Base-by-base conservation (phyloP, 2,113 vertebrate species). In the Falco punctatus region DNA sequence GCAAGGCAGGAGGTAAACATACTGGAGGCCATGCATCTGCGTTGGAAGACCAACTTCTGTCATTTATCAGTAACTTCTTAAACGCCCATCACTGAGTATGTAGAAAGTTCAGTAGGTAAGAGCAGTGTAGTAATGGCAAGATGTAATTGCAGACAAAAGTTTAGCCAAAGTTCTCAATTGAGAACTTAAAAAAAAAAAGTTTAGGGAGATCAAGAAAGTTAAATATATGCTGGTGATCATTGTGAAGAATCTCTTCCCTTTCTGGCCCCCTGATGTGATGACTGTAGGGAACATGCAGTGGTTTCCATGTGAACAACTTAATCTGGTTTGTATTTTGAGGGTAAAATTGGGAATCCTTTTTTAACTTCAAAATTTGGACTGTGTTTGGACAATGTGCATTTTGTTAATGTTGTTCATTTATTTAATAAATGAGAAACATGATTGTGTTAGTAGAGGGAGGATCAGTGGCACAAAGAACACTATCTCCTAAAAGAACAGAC, bases 251-350 rank as follows among this genome's bases (percentile, higher is more conserved):
- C 24, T 79, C 20, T 87, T 87, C 57, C 77, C 40, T 90, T 94
- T 92, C 58, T 85, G 66, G 70, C 91, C 80, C 77, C 44, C 81
- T 93, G 44, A 59, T 59, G 15, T 0, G 0, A 71, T 88, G 90
- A 67, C 51, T 92, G 30, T 64, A 74, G 80, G 72, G 86, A 95
- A 84, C 65, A 75, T 92, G 35, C 59, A 52, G 79, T 86, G 44
- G 94, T 96, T 96, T 94, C 90, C 83, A 94, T 91, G 88, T 86
- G 72, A 96, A 84, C 80, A 92, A 65, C 48, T 86, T 93, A 88
- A 93, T 95, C 92, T 93, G 90, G 69, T 94, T 96, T 3, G 1
- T 55, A 92, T 96, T 93, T 92, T 80, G 40, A 69, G 80, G 55
- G 30, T 65, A 81, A 92, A 88, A 74, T 67, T 64, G 0, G 64